phyloP scores from a whole-genome alignment of 2,113 vertebrate species.

The Siniperca knerii region DNA sequence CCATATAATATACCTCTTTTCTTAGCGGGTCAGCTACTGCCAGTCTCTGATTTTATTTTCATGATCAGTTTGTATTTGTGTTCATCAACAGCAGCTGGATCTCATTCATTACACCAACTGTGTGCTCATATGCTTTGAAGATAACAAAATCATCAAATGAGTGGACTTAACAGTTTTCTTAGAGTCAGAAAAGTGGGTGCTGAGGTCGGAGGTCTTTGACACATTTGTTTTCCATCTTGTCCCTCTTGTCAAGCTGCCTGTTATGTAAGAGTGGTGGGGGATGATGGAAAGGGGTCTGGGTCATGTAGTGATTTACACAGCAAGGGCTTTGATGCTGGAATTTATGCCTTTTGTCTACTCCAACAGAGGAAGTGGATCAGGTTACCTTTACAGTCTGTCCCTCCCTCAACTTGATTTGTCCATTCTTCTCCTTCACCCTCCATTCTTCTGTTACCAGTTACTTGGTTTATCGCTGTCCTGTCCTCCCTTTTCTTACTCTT shows the following conservation, averaged over 20 bases:
- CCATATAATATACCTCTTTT: neutral
- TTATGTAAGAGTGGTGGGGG: constrained; percentile 43
- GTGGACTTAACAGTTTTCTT: neutral
- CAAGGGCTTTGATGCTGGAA: constrained; percentile 59
- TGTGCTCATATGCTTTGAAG: neutral
- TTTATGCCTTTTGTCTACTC: constrained; percentile 59
- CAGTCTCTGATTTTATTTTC: neutral
- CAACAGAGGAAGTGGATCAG: constrained; percentile 28
- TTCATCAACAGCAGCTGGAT: neutral
- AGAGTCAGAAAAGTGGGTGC: constrained; percentile 6
- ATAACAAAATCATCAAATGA: neutral
- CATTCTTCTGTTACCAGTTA: constrained; percentile 13
- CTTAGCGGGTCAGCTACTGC: neutral
- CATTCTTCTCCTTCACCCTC: constrained; percentile 19
- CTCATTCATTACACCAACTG: neutral
- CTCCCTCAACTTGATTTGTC: constrained; percentile 9
- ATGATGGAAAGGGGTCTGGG: constrained; percentile 45
- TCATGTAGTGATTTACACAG: constrained; percentile 66
- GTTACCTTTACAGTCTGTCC: constrained; percentile 43
- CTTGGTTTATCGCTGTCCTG: constrained; percentile 10
- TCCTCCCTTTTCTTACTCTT: constrained; percentile 7
- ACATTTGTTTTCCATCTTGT: constrained; percentile 58
- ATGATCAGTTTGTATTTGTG: neutral
- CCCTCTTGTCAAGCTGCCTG: constrained; percentile 22
- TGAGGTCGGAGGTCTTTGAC: constrained; percentile 12